A percentile compares a stretch with the other conserved stretches of the same genome.
These are phyloP conservation scores for Eptatretus burgeri DNA, from an alignment of 2,113 vertebrate genomes.

Conservation along the genomic window DNA sequence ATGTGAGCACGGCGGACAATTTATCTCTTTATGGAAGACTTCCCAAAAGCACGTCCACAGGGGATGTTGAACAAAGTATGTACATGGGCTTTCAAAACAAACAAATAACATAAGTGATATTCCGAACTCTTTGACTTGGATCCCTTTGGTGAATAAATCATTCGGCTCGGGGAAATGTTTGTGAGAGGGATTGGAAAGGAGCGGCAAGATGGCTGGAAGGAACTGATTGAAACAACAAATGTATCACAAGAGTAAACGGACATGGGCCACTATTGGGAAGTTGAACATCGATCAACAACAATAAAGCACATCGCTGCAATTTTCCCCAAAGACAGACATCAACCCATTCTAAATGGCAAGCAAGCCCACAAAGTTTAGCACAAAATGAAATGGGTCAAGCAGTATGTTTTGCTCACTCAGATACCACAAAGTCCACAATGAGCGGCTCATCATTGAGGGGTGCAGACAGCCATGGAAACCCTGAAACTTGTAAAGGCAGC, in stretches of 20 bases:
- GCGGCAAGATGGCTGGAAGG: not conserved
- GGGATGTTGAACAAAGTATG: not conserved
- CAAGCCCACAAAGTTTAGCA: not conserved
- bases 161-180: not conserved
- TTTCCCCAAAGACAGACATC: slow-evolving; percentile 4
- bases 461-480: not conserved
- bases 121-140: not conserved
- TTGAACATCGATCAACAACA: too few relatives aligned
- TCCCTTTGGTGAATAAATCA: not conserved
- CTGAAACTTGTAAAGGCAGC: not conserved
- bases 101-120: not conserved
- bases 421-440: not conserved
- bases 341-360: slow-evolving; percentile 2
- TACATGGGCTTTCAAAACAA: slow-evolving; percentile 2
- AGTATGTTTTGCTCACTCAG: not conserved
- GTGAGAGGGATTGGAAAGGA: not conserved
- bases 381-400: not conserved
- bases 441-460: slow-evolving; percentile 5
- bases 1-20: slow-evolving; percentile 2
- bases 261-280: slow-evolving; percentile 3
- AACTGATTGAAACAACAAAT: slow-evolving; percentile 7
- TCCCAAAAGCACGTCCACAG: not conserved
- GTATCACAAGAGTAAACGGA: not conserved
- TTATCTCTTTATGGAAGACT: not conserved
- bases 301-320: not conserved